These are phyloP conservation scores for Heliconius nattereri DNA, from an alignment of 1,140 invertebrate genomes.

Conservation along the genomic window DNA sequence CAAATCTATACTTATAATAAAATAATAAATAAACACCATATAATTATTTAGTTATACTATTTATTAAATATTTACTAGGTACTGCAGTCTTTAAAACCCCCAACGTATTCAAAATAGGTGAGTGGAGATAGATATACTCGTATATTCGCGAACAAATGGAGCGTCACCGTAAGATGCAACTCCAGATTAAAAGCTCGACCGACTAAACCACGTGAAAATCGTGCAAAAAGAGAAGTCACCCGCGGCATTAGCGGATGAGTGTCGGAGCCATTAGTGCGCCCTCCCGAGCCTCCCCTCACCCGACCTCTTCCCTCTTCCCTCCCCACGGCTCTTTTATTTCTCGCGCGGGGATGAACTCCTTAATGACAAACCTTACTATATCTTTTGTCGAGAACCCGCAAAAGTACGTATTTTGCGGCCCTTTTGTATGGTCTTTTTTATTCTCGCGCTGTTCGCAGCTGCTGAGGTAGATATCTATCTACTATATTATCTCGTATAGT, in stretches of 20 bases:
- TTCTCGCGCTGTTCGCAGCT: conserved; percentile 63
- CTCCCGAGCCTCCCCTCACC: conserved; percentile 46
- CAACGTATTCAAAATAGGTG: conserved; percentile 16
- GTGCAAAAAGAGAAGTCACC: conserved; percentile 79
- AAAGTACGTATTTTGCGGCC: conserved; percentile 80
- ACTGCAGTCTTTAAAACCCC: neutral
- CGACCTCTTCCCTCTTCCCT: conserved; percentile 51
- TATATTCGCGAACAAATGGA: conserved; percentile 65
- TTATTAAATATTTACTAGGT: neutral
- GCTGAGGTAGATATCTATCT: conserved; percentile 33
- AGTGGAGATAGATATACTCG: conserved; percentile 41
- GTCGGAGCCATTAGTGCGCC: conserved; percentile 77
- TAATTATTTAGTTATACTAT: neutral
- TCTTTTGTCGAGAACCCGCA: conserved; percentile 78
- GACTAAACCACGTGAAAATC: conserved; percentile 79
- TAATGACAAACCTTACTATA: conserved; percentile 81
- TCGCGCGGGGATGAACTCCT: conserved; percentile 80
- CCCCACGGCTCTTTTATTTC: conserved; percentile 78
- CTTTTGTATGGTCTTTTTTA: conserved; percentile 78
- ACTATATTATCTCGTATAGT: conserved; percentile 22
- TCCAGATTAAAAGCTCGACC: conserved; percentile 79
- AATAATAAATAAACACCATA: neutral
- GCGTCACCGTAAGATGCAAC: conserved; percentile 72
- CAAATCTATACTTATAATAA: no score
- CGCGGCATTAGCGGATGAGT: conserved; percentile 81